These are phyloP conservation scores for Steinernema hermaphroditum DNA, from an alignment of 2,888 invertebrate species.

Conservation along the genomic window DNA sequence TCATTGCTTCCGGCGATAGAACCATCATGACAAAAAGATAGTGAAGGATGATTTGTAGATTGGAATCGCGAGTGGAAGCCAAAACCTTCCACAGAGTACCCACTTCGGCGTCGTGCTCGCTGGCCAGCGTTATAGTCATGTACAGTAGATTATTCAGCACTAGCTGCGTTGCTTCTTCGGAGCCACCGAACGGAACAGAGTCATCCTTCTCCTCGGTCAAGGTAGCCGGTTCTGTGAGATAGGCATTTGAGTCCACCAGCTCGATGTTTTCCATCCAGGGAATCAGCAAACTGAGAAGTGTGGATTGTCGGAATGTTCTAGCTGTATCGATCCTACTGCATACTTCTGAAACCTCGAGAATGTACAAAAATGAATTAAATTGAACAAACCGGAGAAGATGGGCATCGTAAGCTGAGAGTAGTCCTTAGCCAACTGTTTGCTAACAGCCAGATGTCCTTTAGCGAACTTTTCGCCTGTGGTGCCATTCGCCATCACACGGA, in stretches of 20 bases:
- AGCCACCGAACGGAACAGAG: slow-evolving; percentile 66
- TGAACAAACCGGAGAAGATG: slow-evolving; percentile 87
- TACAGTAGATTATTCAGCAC: slow-evolving; percentile 97
- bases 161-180: slow-evolving; percentile 99
- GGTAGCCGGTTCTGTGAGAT: slow-evolving; percentile 10
- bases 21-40: slow-evolving; percentile 94
- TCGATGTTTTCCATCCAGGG: slow-evolving; percentile 99
- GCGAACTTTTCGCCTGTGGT: slow-evolving; percentile 39
- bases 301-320: slow-evolving; percentile 85
- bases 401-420: slow-evolving; percentile 98
- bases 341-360: slow-evolving; percentile 78
- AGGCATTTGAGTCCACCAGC: slow-evolving; percentile 76
- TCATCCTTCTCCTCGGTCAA: slow-evolving; percentile 34
- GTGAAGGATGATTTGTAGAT: slow-evolving; percentile 90
- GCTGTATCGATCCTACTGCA: slow-evolving; percentile 95
- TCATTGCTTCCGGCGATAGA: slow-evolving; percentile 90
- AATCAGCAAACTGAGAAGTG: slow-evolving; percentile 85
- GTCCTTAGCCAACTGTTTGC: slow-evolving; percentile 86
- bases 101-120: slow-evolving; percentile 90
- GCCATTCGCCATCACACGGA: slow-evolving; percentile 69
- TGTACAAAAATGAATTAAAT: no score
- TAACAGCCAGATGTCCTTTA: slow-evolving; percentile 83
- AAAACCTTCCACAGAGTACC: slow-evolving; percentile 94
- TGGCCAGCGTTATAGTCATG: slow-evolving; percentile 88
- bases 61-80: slow-evolving; percentile 93